Evolutionary conservation across 1,140 invertebrate genomes (phyloP).

Genomic region (Drosophila prosaltans): DNA sequence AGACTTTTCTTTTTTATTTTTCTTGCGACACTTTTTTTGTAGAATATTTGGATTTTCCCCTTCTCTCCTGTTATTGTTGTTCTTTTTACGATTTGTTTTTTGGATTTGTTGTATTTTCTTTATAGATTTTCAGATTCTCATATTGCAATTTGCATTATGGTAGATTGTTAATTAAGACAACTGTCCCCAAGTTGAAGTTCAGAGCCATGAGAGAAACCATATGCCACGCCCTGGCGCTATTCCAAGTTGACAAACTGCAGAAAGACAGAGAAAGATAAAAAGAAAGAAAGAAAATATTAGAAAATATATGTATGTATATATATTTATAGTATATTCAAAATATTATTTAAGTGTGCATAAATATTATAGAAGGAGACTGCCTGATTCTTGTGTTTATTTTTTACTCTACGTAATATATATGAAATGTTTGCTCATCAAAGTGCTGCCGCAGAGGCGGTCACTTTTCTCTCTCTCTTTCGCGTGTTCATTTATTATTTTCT

Average conservation of each 20-base stretch:
- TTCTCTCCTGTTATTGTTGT: not conserved
- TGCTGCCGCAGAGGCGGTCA: constrained; percentile 38
- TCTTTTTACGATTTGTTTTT: constrained; percentile 36
- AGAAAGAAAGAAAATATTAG: constrained; percentile 2
- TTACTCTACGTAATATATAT: constrained; percentile 37
- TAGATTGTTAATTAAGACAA: constrained; percentile 62
- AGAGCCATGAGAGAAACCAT: constrained; percentile 45
- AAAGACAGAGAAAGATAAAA: constrained; percentile 37
- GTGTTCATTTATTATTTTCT: constrained; percentile 14
- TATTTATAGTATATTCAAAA: constrained; percentile 40
- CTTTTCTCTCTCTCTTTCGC: not conserved
- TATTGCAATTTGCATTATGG: constrained; percentile 1
- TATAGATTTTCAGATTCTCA: constrained; percentile 27
- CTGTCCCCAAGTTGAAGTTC: constrained; percentile 54
- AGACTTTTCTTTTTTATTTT: constrained; percentile 9
- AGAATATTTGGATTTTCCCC: not conserved
- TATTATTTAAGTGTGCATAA: constrained; percentile 64
- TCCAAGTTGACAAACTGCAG: constrained; percentile 72
- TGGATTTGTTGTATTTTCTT: constrained; percentile 15
- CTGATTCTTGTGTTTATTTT: constrained; percentile 39
- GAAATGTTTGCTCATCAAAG: constrained; percentile 67
- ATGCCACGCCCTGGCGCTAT: constrained; percentile 65
- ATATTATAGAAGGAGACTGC: constrained; percentile 42
- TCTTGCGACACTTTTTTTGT: constrained; percentile 1
- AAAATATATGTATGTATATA: not conserved